phyloP scores from a whole-genome alignment of 2,888 invertebrate species.

The Steinernema scapterisci region DNA sequence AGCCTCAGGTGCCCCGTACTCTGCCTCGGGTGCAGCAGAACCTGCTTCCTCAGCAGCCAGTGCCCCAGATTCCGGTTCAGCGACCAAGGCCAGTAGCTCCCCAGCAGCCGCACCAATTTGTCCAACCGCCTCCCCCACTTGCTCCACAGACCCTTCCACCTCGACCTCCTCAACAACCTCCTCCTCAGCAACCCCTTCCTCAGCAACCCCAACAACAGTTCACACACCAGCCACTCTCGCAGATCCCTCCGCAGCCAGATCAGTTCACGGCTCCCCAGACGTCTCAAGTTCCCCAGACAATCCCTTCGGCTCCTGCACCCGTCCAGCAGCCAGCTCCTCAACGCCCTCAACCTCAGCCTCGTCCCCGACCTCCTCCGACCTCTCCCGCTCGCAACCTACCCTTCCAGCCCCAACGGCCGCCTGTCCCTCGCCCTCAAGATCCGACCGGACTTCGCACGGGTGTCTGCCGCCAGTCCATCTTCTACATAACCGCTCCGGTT shows the following conservation, averaged over 20 bases:
- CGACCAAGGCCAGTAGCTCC: conserved; percentile 5
- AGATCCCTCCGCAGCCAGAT: conserved; percentile 11
- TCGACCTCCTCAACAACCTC: conserved; percentile 16
- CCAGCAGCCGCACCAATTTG: conserved; percentile 34
- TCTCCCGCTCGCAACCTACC: conserved; percentile 15
- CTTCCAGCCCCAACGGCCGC: conserved; percentile 34
- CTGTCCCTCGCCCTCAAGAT: conserved; percentile 35
- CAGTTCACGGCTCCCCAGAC: background rate
- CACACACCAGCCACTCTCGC: conserved; percentile 6
- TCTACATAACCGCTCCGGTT: conserved; percentile 26
- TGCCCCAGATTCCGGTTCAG: background rate
- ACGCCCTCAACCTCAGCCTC: background rate
- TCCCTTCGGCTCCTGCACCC: conserved; percentile 28
- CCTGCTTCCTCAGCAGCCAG: conserved; percentile 19
- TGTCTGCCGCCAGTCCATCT: conserved; percentile 25
- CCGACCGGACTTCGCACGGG: conserved; percentile 43
- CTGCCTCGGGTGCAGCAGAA: conserved; percentile 3
- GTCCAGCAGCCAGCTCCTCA: conserved; percentile 33
- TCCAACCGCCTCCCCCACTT: conserved; percentile 24
- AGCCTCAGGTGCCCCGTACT: conserved; percentile 10
- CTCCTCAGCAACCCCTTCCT: conserved; percentile 36
- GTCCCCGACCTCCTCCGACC: conserved; percentile 33
- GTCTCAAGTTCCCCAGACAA: background rate
- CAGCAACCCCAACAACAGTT: conserved; percentile 28
- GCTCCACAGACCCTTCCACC: conserved; percentile 23